Base-by-base conservation (phyloP, 2,113 vertebrate genomes). In the Melanerpes aurifrons region DNA sequence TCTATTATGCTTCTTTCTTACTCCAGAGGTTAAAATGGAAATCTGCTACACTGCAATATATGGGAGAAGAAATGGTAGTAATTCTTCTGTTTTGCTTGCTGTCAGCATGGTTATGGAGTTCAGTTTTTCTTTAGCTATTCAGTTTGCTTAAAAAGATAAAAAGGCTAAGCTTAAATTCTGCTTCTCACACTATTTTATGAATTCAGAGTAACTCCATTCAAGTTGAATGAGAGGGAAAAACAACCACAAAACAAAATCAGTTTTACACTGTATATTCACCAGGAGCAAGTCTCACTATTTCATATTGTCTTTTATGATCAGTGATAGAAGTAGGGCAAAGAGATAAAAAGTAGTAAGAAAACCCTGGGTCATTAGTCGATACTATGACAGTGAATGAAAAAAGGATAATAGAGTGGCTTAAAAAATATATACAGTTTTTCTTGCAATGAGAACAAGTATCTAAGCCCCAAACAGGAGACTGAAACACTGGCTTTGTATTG, bases 241-340 rank as follows among this genome's bases (percentile, higher is more conserved):
- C 12, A 48, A 48, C 50, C 59, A 76, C 75, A 83, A 63, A 5
- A 70, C 77, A 3, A 19, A 19, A 43, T 12, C 9, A 66, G 7
- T 70, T 78, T 72, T 89, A 78, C 26, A 28, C 29, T 67, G 5
- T 75, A 59, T 47, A 37, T 88, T 93, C 89, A 73, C 22, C 11
- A 57, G 25, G 66, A 84, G 6, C 12, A 90, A 88, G 18, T 59
- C 10, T 18, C 25, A 45, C 12, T 43, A 68, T 86, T 80, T 73
- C 18, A 8, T 64, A 56, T 9, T 56, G 12, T 45, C 22, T 87
- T 92, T 93, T 62, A 90, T 25, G n/a, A 63, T 86, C 45, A 75
- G 25, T 88, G 69, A 76, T 29, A 94, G 81, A 91, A 64, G 29
- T 61, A 92, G 68, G 31, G 26, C 63, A 94, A 92, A 79, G 10